Evolutionary conservation across 2,888 invertebrate genomes (phyloP), one percentile per base, ranked within the genome.

Genomic region (Cinara cedri): DNA sequence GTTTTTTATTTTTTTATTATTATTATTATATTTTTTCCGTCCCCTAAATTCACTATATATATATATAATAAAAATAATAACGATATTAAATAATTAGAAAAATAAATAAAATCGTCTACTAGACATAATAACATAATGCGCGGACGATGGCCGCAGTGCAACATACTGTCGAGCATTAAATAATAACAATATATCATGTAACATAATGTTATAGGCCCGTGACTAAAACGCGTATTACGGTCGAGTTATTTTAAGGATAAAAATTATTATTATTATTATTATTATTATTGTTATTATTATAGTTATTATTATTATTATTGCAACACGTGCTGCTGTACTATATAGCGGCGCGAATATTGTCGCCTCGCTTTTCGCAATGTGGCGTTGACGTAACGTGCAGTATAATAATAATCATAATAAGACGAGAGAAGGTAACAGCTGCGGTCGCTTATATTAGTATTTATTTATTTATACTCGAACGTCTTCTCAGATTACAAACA

Each of bases 41-140:
- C 62, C 63, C 55, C 63, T 24, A 21, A 34, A n/a, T 42, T 42
- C n/a, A 65, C n/a, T 10, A 6, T 54, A 6, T 34, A 19, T 4
- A 9, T 63, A 51, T 42, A 51, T n/a, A 26, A 63, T 63, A 26
- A 26, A 49, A 63, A 62, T 51, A 72, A 72, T 72, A 74, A 42
- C 51, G 63, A 74, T 74, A 74, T 63, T 74, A 74, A 75, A 75
- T 75, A 75, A 75, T 75, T 74, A 74, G 6, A 74, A 74, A n/a
- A n/a, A n/a, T n/a, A n/a, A n/a, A n/a, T n/a, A n/a, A n/a, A 63
- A 63, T 51, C 63, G 34, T 62, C 60, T 34, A 62, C 62, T 26
- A 21, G 16, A 54, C 54, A 54, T 62, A 34, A 14, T 42, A n/a
- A n/a, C n/a, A 65, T 14, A 46, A 44, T 65, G n/a, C 46, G 19